Conservation (phyloP, 1,140 invertebrate genomes). For the Cydia splendana region DNA sequence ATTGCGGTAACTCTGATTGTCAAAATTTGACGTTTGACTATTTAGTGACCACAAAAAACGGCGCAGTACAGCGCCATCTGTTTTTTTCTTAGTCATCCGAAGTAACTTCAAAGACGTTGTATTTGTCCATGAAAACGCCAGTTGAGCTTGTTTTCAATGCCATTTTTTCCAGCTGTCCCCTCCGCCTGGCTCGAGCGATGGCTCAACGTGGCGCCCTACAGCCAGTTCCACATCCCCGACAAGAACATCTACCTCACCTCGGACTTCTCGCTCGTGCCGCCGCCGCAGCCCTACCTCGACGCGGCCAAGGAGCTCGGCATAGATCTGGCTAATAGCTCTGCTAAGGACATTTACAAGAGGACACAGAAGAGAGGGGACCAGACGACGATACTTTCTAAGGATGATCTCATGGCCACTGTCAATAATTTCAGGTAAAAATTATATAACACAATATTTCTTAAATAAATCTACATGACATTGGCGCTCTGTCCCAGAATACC, state of each 20-base stretch:
- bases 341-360: conserved; percentile 62
- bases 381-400: conserved; percentile 51
- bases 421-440: conserved; percentile 65
- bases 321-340: conserved; percentile 50
- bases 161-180: conserved; percentile 68
- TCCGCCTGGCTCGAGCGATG: conserved; percentile 81
- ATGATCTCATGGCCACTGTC: conserved; percentile 66
- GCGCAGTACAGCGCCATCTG: too few relatives aligned
- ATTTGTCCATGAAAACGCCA: too few relatives aligned
- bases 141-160: too few relatives aligned
- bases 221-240: conserved; percentile 85
- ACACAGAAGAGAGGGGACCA: conserved; percentile 34
- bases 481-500: too few relatives aligned
- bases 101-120: too few relatives aligned
- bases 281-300: conserved; percentile 53
- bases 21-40: too few relatives aligned
- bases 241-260: conserved; percentile 92
- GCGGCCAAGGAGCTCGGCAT: conserved; percentile 54
- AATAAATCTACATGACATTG: too few relatives aligned
- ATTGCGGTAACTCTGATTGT: too few relatives aligned
- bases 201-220: conserved; percentile 79
- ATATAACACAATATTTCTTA: neutral
- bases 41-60: too few relatives aligned
- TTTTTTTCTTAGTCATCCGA: too few relatives aligned
- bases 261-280: conserved; percentile 86